Conservation (phyloP, 2,113 vertebrate genomes). For the Urocolius indicus region DNA sequence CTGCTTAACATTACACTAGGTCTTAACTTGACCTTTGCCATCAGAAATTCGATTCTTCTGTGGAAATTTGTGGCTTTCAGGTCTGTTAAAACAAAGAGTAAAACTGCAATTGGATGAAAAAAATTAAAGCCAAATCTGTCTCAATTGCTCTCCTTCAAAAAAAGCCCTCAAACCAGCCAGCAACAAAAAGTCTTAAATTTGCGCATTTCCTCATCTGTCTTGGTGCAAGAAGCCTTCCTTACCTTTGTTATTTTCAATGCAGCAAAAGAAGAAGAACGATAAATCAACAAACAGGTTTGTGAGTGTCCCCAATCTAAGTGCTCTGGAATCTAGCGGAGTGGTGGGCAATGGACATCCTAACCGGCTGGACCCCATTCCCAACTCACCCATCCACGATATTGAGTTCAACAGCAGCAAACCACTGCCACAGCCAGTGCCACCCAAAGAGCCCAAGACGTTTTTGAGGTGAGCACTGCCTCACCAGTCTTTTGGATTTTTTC, state of each 20-base stretch:
- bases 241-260: conserved; percentile 87
- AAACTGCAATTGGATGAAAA: background rate
- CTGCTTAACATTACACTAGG: background rate
- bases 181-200: background rate
- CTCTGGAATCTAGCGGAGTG: conserved; percentile 88
- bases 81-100: background rate
- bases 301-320: conserved; percentile 96
- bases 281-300: conserved; percentile 96
- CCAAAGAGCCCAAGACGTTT: conserved; percentile 97
- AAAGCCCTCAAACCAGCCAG: background rate
- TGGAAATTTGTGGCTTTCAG: background rate
- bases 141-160: background rate
- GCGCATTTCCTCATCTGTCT: conserved; percentile 52
- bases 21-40: background rate
- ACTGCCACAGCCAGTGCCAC: conserved; percentile 94
- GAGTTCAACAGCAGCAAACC: conserved; percentile 98
- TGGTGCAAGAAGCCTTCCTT: conserved; percentile 63
- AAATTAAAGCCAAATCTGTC: background rate
- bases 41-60: background rate
- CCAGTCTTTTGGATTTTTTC: conserved; percentile 43
- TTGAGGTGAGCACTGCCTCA: conserved; percentile 95
- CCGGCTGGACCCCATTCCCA: conserved; percentile 96
- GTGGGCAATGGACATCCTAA: conserved; percentile 90
- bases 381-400: conserved; percentile 95
- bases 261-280: conserved; percentile 99